phyloP scores from a whole-genome alignment of 2,113 vertebrate species.

The Erpornis zantholeuca region DNA sequence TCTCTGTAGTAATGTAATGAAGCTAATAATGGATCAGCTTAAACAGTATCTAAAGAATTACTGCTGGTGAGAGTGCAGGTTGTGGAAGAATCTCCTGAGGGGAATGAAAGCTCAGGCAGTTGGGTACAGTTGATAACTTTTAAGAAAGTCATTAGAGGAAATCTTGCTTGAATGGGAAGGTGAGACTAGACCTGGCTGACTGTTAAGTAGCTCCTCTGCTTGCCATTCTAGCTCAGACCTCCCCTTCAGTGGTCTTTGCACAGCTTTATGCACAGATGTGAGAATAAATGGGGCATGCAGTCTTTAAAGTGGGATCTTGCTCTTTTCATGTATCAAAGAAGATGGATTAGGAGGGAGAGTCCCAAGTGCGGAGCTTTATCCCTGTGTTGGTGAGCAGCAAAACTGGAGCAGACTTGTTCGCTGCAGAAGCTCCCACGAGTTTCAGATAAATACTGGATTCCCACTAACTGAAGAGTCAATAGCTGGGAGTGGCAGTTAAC shows the following conservation, averaged over 20 bases:
- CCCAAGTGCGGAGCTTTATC: not conserved
- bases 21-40: slow-evolving; percentile 8
- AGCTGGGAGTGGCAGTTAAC: not conserved
- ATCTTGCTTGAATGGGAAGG: not conserved
- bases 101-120: not conserved
- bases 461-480: not conserved
- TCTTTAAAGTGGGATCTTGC: not conserved
- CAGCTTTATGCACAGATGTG: not conserved
- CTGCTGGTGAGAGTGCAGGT: not conserved
- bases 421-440: not conserved
- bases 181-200: not conserved
- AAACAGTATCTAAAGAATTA: slow-evolving; percentile 7
- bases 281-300: not conserved
- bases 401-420: not conserved
- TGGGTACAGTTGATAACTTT: not conserved
- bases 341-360: not conserved
- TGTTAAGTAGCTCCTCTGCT: not conserved
- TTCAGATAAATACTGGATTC: not conserved
- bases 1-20: not conserved
- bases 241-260: not conserved
- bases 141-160: not conserved
- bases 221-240: not conserved
- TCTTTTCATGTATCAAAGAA: not conserved
- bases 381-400: not conserved
- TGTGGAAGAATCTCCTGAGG: not conserved